phyloP scores from a whole-genome alignment of 2,797 vertebrate genomes.

The Alca torda region DNA sequence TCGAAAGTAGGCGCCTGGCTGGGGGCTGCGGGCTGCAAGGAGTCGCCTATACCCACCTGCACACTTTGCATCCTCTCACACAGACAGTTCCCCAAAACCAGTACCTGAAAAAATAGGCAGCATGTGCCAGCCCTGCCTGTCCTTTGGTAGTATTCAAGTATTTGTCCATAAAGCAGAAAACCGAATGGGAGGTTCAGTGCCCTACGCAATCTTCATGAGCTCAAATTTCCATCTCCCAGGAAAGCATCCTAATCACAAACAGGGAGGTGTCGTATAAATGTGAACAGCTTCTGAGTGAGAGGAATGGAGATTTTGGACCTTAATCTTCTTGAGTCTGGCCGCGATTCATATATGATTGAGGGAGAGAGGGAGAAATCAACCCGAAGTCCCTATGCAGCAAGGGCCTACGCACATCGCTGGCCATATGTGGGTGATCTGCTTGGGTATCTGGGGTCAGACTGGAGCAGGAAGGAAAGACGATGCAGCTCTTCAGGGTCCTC shows the following conservation, averaged over 20 bases:
- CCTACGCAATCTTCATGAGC: background rate
- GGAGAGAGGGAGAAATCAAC: background rate
- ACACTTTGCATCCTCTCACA: background rate
- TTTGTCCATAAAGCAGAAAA: background rate
- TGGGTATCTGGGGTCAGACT: background rate
- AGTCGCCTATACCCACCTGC: no score
- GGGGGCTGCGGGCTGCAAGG: background rate
- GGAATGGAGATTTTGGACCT: conserved; percentile 6
- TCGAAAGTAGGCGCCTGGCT: background rate
- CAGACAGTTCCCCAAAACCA: background rate
- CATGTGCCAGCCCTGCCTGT: background rate
- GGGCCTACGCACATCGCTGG: background rate
- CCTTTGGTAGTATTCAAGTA: background rate
- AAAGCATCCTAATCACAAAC: background rate
- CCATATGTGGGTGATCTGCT: background rate
- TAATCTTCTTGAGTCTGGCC: background rate
- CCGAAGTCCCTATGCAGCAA: background rate
- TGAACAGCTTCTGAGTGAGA: conserved; percentile 36
- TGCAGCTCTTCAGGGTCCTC: background rate
- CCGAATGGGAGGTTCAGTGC: background rate
- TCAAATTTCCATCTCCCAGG: background rate
- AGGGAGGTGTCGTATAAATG: background rate
- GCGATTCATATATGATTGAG: background rate
- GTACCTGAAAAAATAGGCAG: background rate
- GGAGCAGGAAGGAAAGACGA: background rate